Conservation (phyloP, 1,140 invertebrate species). For the Lanistes nyassanus region DNA sequence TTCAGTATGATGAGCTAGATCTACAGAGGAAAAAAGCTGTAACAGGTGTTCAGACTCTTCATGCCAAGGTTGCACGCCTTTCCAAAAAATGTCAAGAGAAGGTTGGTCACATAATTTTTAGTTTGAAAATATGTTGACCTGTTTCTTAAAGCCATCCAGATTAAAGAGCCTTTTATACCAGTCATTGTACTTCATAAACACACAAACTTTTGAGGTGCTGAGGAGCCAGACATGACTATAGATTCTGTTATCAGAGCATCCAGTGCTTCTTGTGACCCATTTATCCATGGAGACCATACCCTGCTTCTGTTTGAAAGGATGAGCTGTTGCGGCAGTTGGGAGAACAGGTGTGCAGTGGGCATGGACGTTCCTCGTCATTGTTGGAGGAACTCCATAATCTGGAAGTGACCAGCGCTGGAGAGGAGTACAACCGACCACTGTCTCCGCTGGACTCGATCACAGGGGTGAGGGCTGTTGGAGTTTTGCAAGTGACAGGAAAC, state of each 20-base stretch:
- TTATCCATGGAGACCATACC: no score
- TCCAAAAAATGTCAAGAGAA: slow-evolving; percentile 53
- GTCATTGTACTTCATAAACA: slow-evolving; percentile 1
- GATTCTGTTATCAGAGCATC: no score
- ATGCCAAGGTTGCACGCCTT: slow-evolving; percentile 44
- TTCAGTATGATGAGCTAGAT: slow-evolving; percentile 51
- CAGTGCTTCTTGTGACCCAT: no score
- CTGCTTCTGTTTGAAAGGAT: slow-evolving; percentile 44
- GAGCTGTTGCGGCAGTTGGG: slow-evolving; percentile 42
- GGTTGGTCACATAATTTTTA: slow-evolving; percentile 25
- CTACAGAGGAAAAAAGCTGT: slow-evolving; percentile 42
- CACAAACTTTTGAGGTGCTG: no score
- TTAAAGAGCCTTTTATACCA: not conserved
- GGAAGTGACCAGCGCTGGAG: slow-evolving; percentile 31
- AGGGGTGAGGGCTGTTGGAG: slow-evolving; percentile 7
- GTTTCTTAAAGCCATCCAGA: not conserved
- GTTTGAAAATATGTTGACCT: not conserved
- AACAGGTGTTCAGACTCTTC: slow-evolving; percentile 39
- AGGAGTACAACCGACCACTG: slow-evolving; percentile 45
- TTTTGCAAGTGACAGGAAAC: no score
- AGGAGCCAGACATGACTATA: no score
- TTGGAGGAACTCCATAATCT: slow-evolving; percentile 42
- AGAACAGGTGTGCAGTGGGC: slow-evolving; percentile 37
- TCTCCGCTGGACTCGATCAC: slow-evolving; percentile 13
- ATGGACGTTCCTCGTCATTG: slow-evolving; percentile 29